phyloP scores from a whole-genome alignment of 2,797 vertebrate species.

The Onychomys leucogaster region DNA sequence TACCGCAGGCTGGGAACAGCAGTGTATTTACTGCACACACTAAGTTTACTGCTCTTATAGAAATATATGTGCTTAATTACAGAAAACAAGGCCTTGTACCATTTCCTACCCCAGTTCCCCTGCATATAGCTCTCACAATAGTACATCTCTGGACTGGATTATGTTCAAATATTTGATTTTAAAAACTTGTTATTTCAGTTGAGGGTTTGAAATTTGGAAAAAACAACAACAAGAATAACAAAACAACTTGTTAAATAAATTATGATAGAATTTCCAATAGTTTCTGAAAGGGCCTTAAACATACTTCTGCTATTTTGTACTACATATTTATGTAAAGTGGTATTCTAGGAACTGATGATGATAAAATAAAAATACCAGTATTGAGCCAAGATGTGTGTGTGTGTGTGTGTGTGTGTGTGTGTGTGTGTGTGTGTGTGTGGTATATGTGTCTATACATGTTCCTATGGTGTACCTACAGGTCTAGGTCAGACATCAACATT shows the following conservation, averaged over 20 bases:
- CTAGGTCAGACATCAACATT: background rate
- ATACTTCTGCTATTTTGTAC: background rate
- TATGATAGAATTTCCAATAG: background rate
- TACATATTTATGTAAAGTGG: background rate
- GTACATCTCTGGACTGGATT: background rate
- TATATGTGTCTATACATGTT: background rate
- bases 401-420: no score
- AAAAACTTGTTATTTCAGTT: background rate
- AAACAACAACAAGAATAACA: background rate
- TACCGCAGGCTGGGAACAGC: background rate
- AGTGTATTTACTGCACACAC: background rate
- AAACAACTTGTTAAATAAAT: background rate
- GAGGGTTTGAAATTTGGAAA: background rate
- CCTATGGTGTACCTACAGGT: background rate
- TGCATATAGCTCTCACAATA: background rate
- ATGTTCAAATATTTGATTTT: background rate
- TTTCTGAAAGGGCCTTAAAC: background rate
- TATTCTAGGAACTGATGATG: background rate
- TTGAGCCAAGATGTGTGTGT: background rate
- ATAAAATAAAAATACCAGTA: background rate
- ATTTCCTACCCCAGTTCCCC: background rate
- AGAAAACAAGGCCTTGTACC: background rate
- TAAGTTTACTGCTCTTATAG: background rate
- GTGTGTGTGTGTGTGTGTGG: background rate
- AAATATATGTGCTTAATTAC: background rate